Conservation (phyloP, 2,797 vertebrate species). For the Phalloptychus januarius region DNA sequence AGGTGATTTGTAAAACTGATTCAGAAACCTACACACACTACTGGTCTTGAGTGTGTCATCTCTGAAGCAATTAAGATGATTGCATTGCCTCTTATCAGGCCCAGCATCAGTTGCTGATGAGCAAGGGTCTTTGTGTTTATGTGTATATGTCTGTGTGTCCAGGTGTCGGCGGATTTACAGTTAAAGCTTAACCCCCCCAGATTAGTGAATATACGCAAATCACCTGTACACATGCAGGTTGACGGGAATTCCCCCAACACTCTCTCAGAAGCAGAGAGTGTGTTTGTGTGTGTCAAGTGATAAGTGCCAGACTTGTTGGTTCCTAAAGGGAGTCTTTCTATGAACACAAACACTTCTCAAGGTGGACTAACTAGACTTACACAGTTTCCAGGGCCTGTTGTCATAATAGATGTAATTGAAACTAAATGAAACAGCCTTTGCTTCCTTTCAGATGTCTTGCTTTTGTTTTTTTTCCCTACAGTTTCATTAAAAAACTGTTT, state of each 20-base stretch:
- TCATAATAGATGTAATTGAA: neutral
- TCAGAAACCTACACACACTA: constrained; percentile 5
- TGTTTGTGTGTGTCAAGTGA: constrained; percentile 32
- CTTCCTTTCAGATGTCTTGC: neutral
- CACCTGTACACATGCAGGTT: constrained; percentile 64
- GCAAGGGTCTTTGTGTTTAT: constrained; percentile 16
- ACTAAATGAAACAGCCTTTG: neutral
- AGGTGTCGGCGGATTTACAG: constrained; percentile 80
- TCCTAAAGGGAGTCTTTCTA: constrained; percentile 3
- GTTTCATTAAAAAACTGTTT: neutral
- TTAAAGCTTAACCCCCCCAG: constrained; percentile 73
- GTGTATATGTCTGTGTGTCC: constrained; percentile 50
- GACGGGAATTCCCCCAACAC: constrained; percentile 69
- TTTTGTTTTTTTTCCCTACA: neutral
- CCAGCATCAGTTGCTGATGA: constrained; percentile 41
- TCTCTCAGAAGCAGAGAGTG: constrained; percentile 13
- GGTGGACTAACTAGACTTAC: neutral
- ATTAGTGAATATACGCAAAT: constrained; percentile 78
- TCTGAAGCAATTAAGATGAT: constrained; percentile 17
- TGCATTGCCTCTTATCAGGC: constrained; percentile 25
- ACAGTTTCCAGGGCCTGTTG: neutral
- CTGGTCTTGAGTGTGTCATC: constrained; percentile 32
- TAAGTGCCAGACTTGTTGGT: constrained; percentile 28
- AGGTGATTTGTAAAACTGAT: constrained; percentile 46
- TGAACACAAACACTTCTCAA: neutral